Percentiles rank a stretch among this genome's conserved stretches.
Conservation (phyloP, 2,113 vertebrate species). For the Falcunculus frontatus region DNA sequence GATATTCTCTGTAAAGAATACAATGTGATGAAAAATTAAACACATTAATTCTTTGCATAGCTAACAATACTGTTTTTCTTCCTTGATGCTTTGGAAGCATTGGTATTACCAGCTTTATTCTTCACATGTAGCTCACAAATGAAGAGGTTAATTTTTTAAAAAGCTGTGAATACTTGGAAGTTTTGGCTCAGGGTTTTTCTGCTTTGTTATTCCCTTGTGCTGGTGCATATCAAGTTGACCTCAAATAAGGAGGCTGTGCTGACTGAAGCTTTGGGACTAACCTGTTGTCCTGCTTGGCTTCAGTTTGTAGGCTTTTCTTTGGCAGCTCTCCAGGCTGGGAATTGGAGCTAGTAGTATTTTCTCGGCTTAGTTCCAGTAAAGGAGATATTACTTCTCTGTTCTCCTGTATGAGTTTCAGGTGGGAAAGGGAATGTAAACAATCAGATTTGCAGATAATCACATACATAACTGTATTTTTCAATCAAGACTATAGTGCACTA, state of each 20-base stretch:
- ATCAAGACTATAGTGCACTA: background rate
- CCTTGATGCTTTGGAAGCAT: background rate
- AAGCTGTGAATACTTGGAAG: background rate
- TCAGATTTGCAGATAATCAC: background rate
- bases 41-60: accelerated
- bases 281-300: background rate
- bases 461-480: background rate
- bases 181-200: background rate
- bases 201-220: background rate
- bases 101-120: background rate
- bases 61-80: background rate
- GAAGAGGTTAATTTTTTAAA: background rate
- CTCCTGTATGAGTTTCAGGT: background rate
- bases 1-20: background rate
- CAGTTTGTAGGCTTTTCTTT: background rate
- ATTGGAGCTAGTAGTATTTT: background rate
- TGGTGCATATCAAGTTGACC: background rate
- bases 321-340: background rate
- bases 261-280: background rate
- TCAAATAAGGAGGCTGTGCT: background rate
- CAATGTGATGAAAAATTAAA: background rate
- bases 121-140: background rate
- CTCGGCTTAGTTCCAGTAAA: background rate
- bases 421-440: background rate
- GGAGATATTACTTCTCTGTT: background rate